Evolutionary conservation across 2,797 vertebrate genomes (phyloP), one percentile per base, ranked within the genome.

Genomic region (Denticeps clupeoides): DNA sequence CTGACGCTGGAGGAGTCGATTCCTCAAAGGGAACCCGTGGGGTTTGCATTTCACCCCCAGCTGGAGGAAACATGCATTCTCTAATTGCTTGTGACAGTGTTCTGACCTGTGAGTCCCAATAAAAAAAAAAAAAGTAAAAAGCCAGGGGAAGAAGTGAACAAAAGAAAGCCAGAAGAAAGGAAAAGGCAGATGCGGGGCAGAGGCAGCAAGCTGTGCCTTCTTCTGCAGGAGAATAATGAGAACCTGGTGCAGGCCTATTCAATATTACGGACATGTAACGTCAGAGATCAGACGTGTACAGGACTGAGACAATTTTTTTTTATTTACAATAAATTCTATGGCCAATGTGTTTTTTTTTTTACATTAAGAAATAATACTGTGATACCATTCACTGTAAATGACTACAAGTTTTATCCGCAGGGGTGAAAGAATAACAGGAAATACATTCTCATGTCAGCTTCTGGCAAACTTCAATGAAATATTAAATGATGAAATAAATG

Each of bases 121-220:
- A 29, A 63, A 55, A 50, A 45, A 29, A 24, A 4, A 40, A 49
- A 43, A 47, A 45, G 43, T 31, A 31, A 29, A 26, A 31, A 10
- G 24, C 1, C 43, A 43, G 40, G 23, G 41, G 47, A 27, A 29
- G 50, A 31, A 55, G 37, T 46, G 45, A 24, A 18, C 33, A 23
- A 42, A 49, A 41, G 32, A 22, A 35, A 40, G 32, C 44, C 46
- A 23, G 25, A 33, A 51, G 40, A 24, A 16, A 19, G n/a, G 5
- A 41, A 50, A 28, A 35, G 28, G 22, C 29, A 27, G 43, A 35
- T 26, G 9, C 25, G 21, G 31, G 41, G 37, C 15, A 45, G n/a
- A 43, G 40, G 27, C 27, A 43, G 70, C 58, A 80, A 80, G 65
- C 75, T 77, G 82, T 45, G 73, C 77, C 69, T 87, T 85, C 84